Conservation (phyloP, 2,113 vertebrate species). For the Lagenorhynchus albirostris region DNA sequence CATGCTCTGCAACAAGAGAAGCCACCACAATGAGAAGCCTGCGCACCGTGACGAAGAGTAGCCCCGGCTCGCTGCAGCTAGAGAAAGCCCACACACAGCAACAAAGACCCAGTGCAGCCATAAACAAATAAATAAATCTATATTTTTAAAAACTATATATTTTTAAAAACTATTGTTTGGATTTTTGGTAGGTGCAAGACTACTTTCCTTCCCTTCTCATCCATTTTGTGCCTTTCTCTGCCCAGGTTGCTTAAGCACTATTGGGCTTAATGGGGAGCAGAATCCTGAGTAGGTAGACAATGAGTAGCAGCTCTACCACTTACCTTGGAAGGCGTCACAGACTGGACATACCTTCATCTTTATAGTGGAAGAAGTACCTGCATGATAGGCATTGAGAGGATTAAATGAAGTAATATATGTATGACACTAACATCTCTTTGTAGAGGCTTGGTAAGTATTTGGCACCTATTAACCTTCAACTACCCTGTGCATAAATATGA, state of each 20-base stretch:
- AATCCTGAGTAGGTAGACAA: neutral
- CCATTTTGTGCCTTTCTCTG: neutral
- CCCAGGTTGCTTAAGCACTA: neutral
- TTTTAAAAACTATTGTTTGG: neutral
- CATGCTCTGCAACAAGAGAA: no score
- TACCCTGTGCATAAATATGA: neutral
- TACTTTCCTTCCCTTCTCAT: neutral
- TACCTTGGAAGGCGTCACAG: neutral
- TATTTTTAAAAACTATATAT: no score
- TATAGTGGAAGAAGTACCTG: neutral
- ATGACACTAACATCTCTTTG: neutral
- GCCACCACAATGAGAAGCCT: no score
- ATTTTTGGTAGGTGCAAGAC: neutral
- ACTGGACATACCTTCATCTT: neutral
- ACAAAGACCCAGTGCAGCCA: no score
- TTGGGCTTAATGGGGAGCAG: neutral
- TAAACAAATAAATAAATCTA: no score
- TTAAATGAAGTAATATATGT: neutral
- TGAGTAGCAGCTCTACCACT: neutral
- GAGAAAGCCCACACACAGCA: no score
- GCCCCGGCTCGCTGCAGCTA: no score
- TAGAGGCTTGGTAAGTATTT: neutral
- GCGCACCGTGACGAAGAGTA: no score
- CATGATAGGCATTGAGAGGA: neutral
- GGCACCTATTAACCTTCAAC: neutral